phyloP scores from a whole-genome alignment of 2,797 vertebrate species.

The Lepus oiostolus region DNA sequence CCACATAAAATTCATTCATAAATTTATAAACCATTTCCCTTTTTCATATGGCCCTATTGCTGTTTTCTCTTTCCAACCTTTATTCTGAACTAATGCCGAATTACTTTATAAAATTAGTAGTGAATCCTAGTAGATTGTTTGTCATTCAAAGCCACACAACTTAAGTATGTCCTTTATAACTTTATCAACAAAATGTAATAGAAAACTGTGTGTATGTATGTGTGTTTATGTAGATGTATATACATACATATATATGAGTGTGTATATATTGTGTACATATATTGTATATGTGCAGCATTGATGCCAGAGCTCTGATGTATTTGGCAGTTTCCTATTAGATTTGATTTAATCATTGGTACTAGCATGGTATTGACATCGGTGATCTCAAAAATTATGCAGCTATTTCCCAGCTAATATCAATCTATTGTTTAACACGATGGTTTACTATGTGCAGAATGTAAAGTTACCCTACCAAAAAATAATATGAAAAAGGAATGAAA shows the following conservation, averaged over 20 bases:
- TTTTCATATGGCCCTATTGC: background rate
- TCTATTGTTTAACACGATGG: slow-evolving; percentile 68
- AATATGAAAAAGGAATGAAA: slow-evolving; percentile 9
- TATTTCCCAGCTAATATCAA: slow-evolving; percentile 81
- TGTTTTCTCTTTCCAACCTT: background rate
- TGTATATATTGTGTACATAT: no score
- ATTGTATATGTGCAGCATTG: slow-evolving; percentile 95
- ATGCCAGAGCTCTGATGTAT: slow-evolving; percentile 93
- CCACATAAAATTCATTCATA: slow-evolving; percentile 5
- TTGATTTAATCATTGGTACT: slow-evolving; percentile 90
- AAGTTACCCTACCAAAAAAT: slow-evolving; percentile 75
- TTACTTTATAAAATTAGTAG: background rate
- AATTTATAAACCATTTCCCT: background rate
- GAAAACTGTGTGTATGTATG: background rate
- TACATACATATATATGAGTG: no score
- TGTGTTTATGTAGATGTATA: no score
- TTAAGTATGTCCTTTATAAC: background rate
- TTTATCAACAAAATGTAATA: background rate
- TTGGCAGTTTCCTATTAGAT: slow-evolving; percentile 92
- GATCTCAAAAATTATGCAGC: slow-evolving; percentile 73
- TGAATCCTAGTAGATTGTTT: background rate
- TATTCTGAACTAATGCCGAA: slow-evolving; percentile 2
- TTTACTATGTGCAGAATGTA: slow-evolving; percentile 72
- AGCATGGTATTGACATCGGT: slow-evolving; percentile 70
- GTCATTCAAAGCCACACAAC: background rate